Base-by-base conservation (phyloP, 2,797 vertebrate species). In the Sorex maritimensis region DNA sequence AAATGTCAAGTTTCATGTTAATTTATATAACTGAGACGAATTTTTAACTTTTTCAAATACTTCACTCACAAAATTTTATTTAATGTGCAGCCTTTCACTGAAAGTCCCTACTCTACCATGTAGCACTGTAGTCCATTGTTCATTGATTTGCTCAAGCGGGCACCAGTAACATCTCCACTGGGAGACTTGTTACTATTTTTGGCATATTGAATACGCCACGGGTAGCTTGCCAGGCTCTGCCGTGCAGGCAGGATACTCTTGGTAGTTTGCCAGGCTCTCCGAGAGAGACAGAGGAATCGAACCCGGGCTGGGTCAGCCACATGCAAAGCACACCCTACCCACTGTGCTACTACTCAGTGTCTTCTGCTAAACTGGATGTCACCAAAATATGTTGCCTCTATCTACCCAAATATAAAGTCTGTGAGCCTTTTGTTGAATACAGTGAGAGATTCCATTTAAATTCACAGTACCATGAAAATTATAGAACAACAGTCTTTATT, bases 31-130 rank as follows among this genome's bases (percentile, higher is more conserved):
- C 6, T 73, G 8, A 87, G 55, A 26, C 72, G 92, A 79, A 90
- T 6, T 44, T 88, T 67, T 72, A n/a, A 75, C 38, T 65, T 13
- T 93, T 88, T 85, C 80, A 91, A 91, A 81, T 88, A 85, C 77
- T 81, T 93, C 41, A 91, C 19, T 1, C 52, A 88, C 30, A 75
- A 84, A 87, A 80, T 44, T 93, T 14, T 90, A 71, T 73, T 63
- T 55, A 87, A 28, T 68, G 58, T 88, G 34, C 21, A 49, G 41
- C 26, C 61, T 93, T 61, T 84, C 41, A 63, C 1, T 68, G 41
- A 44, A 44, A 44, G 41, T 44, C 34, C 21, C 4, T 1, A 38
- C 61, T 30, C 28, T 12, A 63, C 30, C 61, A 75, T 23, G 26
- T 88, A 13, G 34, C 34, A 34, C 34, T 34, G 34, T 34, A 34